These are phyloP conservation scores for Zeugodacus cucurbitae DNA, from an alignment of 1,140 invertebrate genomes.

Conservation along the genomic window DNA sequence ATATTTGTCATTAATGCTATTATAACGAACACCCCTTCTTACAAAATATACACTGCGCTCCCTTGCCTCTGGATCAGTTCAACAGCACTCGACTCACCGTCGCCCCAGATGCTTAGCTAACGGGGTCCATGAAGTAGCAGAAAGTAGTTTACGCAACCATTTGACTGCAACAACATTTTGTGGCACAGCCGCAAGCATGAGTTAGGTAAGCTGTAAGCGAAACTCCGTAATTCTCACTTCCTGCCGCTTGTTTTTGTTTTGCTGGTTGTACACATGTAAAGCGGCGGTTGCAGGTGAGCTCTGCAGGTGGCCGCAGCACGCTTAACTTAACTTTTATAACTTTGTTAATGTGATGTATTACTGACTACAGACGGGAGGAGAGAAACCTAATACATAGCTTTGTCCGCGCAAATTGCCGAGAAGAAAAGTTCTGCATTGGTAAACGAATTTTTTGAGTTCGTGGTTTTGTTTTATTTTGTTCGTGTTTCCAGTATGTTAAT, in stretches of 20 bases:
- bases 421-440: no score
- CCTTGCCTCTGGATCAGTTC: background rate
- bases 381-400: background rate
- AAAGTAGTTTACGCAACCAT: background rate
- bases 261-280: background rate
- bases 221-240: background rate
- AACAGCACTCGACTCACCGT: background rate
- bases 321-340: background rate
- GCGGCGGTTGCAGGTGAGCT: background rate
- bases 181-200: background rate
- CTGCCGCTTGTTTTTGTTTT: background rate
- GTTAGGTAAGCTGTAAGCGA: background rate
- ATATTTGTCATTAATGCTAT: no score
- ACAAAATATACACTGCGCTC: background rate
- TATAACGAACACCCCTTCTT: background rate
- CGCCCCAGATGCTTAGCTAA: background rate
- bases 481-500: no score
- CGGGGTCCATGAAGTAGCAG: background rate
- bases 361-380: background rate
- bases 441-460: no score
- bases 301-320: background rate
- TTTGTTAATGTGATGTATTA: background rate
- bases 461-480: no score
- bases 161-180: background rate
- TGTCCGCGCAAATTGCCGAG: no score